phyloP scores from a whole-genome alignment of 2,797 vertebrate species.

The Spheniscus humboldti region DNA sequence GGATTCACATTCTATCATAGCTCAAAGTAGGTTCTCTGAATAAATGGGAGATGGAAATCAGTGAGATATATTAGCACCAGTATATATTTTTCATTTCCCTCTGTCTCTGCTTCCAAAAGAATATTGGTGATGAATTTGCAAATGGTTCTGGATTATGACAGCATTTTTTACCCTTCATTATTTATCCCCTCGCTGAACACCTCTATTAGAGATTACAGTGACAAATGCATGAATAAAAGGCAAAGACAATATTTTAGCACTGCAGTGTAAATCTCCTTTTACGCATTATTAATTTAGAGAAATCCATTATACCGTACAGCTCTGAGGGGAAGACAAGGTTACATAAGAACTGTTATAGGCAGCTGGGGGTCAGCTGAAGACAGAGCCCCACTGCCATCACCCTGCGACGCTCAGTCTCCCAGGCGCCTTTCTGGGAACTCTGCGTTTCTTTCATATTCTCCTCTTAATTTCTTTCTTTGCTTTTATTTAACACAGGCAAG shows the following conservation, averaged over 20 bases:
- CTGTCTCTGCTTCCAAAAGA: conserved; percentile 65
- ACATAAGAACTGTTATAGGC: not conserved
- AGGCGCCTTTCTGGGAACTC: not conserved
- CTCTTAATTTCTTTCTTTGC: not conserved
- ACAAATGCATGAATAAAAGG: conserved; percentile 80
- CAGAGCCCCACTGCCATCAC: not conserved
- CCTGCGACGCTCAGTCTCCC: not conserved
- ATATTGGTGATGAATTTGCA: conserved; percentile 82
- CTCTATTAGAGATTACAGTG: conserved; percentile 76
- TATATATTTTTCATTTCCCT: conserved; percentile 51
- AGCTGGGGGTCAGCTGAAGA: conserved; percentile 59
- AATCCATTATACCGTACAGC: conserved; percentile 67
- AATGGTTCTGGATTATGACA: conserved; percentile 75
- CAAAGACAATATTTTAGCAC: conserved; percentile 77
- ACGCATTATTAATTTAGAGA: conserved; percentile 77
- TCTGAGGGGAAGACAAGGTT: conserved; percentile 59
- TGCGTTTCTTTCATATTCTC: not conserved
- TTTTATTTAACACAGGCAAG: not conserved
- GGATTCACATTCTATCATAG: conserved; percentile 64
- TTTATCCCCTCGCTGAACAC: conserved; percentile 75
- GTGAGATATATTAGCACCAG: conserved; percentile 72
- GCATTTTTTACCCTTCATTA: conserved; percentile 70
- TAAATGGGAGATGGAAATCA: conserved; percentile 69
- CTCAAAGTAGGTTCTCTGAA: conserved; percentile 67
- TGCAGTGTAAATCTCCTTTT: conserved; percentile 77